Percentiles rank a stretch among this genome's conserved stretches.
Evolutionary conservation across 64 coral and sea anemone species (phyloP).

Genomic region (Trachythela sp.): DNA sequence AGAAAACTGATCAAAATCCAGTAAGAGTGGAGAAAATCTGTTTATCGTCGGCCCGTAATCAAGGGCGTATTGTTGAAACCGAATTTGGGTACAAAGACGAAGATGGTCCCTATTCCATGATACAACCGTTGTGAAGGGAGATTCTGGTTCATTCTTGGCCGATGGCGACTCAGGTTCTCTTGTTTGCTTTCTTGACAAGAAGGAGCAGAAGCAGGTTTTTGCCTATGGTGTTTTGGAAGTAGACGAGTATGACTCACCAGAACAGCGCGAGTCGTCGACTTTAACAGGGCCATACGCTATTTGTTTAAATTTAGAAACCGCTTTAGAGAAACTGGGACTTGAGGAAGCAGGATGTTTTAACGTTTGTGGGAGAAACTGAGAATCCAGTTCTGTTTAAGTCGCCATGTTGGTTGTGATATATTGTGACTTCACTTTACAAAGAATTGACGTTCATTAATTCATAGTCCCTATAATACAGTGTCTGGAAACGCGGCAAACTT

Average conservation of each 20-base stretch:
- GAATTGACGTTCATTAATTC: too few species aligned
- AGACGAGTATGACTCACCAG: neutral
- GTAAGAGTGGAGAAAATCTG: neutral
- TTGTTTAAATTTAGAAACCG: too few species aligned
- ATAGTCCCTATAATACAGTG: too few species aligned
- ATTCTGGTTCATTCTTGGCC: neutral
- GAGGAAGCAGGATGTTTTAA: too few species aligned
- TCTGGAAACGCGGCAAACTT: too few species aligned
- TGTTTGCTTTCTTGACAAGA: neutral
- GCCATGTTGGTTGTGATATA: too few species aligned
- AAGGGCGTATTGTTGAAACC: neutral
- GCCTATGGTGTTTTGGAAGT: neutral
- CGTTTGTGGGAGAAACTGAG: too few species aligned
- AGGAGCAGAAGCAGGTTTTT: neutral
- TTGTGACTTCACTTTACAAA: too few species aligned
- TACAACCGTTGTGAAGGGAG: neutral
- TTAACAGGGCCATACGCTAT: too few species aligned
- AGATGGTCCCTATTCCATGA: neutral
- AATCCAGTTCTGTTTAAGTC: too few species aligned
- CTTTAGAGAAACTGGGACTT: too few species aligned
- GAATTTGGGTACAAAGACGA: neutral
- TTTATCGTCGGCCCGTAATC: neutral
- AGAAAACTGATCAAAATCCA: neutral
- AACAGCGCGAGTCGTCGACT: too few species aligned
- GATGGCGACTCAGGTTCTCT: neutral